Evolutionary conservation across 1,140 invertebrate species (phyloP).

Genomic region (Formica exsecta): DNA sequence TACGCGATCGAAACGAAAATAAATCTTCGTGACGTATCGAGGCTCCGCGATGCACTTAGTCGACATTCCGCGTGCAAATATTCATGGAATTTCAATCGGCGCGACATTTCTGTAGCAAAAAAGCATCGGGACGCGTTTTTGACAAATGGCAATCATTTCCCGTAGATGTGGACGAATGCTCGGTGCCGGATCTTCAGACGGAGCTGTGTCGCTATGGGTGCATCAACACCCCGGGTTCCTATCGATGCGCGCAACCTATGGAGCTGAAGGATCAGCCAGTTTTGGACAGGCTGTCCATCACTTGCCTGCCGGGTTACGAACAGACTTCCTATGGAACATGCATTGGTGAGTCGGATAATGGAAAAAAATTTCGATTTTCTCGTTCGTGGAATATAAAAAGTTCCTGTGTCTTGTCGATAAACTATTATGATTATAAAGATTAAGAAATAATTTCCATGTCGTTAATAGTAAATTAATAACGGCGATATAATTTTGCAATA

Average conservation of each 20-base stretch:
- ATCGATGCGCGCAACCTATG: constrained; percentile 81
- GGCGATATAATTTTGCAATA: not conserved
- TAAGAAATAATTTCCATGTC: not conserved
- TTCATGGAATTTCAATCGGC: not conserved
- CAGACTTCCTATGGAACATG: constrained; percentile 77
- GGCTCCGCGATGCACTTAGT: not conserved
- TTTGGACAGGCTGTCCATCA: constrained; percentile 72
- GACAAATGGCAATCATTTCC: constrained; percentile 41
- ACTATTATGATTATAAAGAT: not conserved
- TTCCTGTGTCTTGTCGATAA: no score
- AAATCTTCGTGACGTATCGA: not conserved
- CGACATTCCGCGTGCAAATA: not conserved
- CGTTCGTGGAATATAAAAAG: not conserved
- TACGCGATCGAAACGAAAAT: not conserved
- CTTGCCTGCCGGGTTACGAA: constrained; percentile 81
- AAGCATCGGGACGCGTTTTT: constrained; percentile 37
- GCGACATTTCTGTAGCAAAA: not conserved
- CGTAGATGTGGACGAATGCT: constrained; percentile 89
- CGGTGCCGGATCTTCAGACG: constrained; percentile 84
- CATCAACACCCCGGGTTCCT: constrained; percentile 87
- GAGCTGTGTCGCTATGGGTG: constrained; percentile 85
- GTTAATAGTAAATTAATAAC: not conserved
- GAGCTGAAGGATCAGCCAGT: constrained; percentile 80
- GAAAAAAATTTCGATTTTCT: constrained; percentile 13
- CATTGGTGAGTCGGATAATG: constrained; percentile 79